phyloP scores from a whole-genome alignment of 2,113 vertebrate species.

The Chaenogobius annularis region DNA sequence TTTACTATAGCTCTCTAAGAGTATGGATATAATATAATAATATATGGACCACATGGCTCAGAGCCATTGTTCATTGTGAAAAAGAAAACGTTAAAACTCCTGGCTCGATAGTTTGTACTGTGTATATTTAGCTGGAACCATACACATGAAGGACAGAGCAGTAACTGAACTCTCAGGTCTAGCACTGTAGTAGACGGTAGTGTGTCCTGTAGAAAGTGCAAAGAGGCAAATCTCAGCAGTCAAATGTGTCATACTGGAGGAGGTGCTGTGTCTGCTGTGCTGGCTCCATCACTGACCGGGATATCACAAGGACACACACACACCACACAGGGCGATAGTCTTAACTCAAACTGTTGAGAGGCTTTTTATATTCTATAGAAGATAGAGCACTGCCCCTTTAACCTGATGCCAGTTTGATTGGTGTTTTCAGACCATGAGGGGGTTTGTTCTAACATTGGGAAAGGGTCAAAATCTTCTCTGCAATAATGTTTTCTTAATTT shows the following conservation, averaged over 20 bases:
- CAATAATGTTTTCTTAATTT: no score
- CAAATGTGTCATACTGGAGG: conserved; percentile 53
- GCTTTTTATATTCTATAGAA: no score
- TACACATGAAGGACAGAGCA: conserved; percentile 15
- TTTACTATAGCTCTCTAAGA: conserved; percentile 26
- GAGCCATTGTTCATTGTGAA: conserved; percentile 6
- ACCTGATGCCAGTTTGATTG: no score
- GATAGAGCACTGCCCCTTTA: no score
- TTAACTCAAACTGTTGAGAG: no score
- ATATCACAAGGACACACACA: background rate
- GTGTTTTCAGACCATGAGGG: no score
- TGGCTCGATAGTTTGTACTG: background rate
- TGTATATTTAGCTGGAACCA: background rate
- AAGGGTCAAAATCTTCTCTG: no score
- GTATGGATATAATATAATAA: conserved; percentile 27
- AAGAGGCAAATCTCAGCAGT: conserved; percentile 50
- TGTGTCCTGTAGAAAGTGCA: conserved; percentile 41
- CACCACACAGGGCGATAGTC: no score
- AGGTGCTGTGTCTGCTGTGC: conserved; percentile 60
- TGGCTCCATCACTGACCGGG: conserved; percentile 45
- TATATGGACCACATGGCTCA: conserved; percentile 42
- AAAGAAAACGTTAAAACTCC: conserved; percentile 8
- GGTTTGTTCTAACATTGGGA: no score
- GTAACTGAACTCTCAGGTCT: conserved; percentile 37
- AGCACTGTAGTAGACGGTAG: conserved; percentile 27